These are phyloP conservation scores for Sanderia malayensis DNA, from an alignment of 30 jellyfish, hydroid and myxozoan genomes.

Conservation along the genomic window DNA sequence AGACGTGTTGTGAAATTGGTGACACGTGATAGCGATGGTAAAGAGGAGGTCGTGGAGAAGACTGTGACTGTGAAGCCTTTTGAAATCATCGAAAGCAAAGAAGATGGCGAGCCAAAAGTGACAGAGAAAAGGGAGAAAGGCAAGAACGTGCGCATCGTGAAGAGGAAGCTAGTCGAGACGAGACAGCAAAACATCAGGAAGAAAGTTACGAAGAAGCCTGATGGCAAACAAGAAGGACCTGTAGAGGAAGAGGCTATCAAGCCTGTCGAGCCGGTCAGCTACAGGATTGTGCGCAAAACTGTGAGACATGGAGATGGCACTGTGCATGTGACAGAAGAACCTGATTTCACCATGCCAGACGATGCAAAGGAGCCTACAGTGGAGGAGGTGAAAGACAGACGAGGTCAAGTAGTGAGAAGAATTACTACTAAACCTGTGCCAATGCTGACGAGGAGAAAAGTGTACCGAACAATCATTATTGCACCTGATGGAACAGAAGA, in stretches of 20 bases:
- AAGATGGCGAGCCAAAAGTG: constrained; percentile 50
- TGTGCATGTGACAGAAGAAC: constrained; percentile 2
- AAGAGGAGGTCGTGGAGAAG: constrained; percentile 57
- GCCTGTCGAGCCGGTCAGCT: constrained; percentile 12
- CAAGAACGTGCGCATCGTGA: constrained; percentile 22
- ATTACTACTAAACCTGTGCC: constrained; percentile 12
- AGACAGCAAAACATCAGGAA: constrained; percentile 3
- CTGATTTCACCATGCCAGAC: constrained; percentile 9
- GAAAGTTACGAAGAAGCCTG: background rate
- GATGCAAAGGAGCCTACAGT: constrained; percentile 12
- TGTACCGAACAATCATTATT: constrained; percentile 16
- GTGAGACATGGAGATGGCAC: constrained; percentile 9
- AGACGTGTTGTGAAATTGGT: constrained; percentile 48
- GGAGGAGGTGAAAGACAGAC: constrained; percentile 8
- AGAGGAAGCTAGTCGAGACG: background rate
- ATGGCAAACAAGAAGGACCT: constrained; percentile 6
- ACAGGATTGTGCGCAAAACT: constrained; percentile 8
- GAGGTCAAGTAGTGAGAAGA: constrained; percentile 1
- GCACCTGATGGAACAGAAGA: constrained; percentile 25
- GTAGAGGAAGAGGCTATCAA: constrained; percentile 1
- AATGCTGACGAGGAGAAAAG: constrained; percentile 4
- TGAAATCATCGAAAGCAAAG: constrained; percentile 9
- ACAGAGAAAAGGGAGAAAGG: constrained; percentile 43
- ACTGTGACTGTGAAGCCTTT: constrained; percentile 17
- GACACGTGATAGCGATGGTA: constrained; percentile 43